Evolutionary conservation across 2,888 invertebrate species (phyloP).

Genomic region (Capitulum mitella): DNA sequence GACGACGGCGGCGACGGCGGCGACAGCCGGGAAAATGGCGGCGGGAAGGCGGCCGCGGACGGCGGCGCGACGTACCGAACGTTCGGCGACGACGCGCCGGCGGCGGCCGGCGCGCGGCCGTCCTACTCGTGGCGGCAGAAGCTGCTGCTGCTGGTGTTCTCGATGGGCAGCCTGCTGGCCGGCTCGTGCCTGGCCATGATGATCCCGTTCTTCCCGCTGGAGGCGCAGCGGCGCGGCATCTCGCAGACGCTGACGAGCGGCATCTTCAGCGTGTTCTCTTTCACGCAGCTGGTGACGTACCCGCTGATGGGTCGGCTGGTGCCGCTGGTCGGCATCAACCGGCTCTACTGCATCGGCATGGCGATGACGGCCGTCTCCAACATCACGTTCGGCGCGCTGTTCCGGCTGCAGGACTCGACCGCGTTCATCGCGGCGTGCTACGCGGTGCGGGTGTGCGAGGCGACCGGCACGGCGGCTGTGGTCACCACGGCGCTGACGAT

Average conservation of each 20-base stretch:
- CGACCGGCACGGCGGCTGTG: background rate
- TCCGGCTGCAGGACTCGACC: background rate
- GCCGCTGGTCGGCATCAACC: background rate
- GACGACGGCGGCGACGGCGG: background rate
- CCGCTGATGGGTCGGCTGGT: background rate
- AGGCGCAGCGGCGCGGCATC: constrained; percentile 5
- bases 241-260: constrained; percentile 8
- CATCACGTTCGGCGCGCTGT: background rate
- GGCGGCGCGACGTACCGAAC: background rate
- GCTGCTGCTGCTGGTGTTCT: background rate
- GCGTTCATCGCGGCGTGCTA: background rate
- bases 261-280: background rate
- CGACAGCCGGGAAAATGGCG: background rate
- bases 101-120: background rate
- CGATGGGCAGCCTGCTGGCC: constrained; percentile 4
- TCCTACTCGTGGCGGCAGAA: background rate
- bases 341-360: constrained; percentile 13
- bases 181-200: constrained; percentile 13
- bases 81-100: background rate
- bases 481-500: background rate
- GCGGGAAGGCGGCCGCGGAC: background rate
- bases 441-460: background rate
- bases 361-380: background rate
- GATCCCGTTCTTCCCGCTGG: constrained; percentile 21
- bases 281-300: constrained; percentile 1